Percentiles rank a stretch among this genome's conserved stretches.
Conservation (phyloP, 1,140 invertebrate genomes). For the honey bee (Apis mellifera) region Amel_HAv3.1 CM009933.2:11424001-11424500, state of each 20-base stretch:
- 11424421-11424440: neutral
- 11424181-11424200: slow-evolving; percentile 65
- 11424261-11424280: slow-evolving; percentile 53
- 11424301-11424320: slow-evolving; percentile 51
- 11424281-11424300: slow-evolving; percentile 43
- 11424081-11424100: neutral
- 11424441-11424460: neutral
- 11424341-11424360: slow-evolving; percentile 59
- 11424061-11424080: neutral
- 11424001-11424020: neutral
- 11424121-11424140: neutral
- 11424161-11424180: slow-evolving; percentile 57
- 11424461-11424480: neutral
- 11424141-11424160: slow-evolving; percentile 41
- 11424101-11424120: slow-evolving; percentile 26
- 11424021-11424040: neutral
- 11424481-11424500: too few species aligned
- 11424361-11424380: slow-evolving; percentile 27
- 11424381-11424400: slow-evolving; percentile 5
- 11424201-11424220: slow-evolving; percentile 62
- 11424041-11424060: neutral
- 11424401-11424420: slow-evolving; percentile 24
- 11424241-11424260: slow-evolving; percentile 37
- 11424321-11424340: slow-evolving; percentile 45
- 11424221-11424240: slow-evolving; percentile 26